Evolutionary conservation across 1,140 invertebrate species (phyloP), one percentile per base, ranked within the genome.

Genomic region (Drosophila sechellia): DNA sequence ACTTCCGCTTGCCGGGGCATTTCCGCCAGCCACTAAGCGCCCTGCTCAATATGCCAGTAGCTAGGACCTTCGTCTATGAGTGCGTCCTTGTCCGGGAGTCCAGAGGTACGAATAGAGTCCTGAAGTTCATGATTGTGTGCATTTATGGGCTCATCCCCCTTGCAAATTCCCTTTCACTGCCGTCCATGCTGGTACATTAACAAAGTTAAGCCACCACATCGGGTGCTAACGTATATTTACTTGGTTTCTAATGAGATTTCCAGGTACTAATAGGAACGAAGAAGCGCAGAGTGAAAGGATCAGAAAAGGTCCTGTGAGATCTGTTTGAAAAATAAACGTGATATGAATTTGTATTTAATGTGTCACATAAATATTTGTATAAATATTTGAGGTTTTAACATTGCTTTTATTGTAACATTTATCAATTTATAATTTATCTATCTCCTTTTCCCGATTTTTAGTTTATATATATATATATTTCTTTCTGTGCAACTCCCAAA

Each of bases 121-220:
- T 50, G 11, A 5, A 46, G 43, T 5, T 22, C 27, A 15, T 34
- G 35, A 34, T 37, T 70, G 35, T 56, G 39, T 60, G 39, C 60
- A 68, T 77, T 84, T 80, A 77, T 80, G 50, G 81, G 52, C 45
- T 58, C 39, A 66, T 69, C 57, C 49, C 70, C 73, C 69, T 56
- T 65, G 60, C 49, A 68, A 74, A 78, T 77, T 69, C 66, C 60
- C 60, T 80, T 85, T 73, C 52, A 37, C n/a, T 13, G 25, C 46
- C 43, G 25, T 40, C 58, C 39, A 27, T 15, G 8, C 52, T 34
- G 66, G 42, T 63, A 79, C 50, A 80, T 66, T 77, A 71, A 84
- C 73, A 54, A 48, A 73, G 77, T 75, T 60, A 65, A 48, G 43
- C 63, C 64, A 69, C 50, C 34, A 70, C 66, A 70, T 46, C 65